These are phyloP conservation scores for Perdix hodgsoniae DNA, from an alignment of 2,797 vertebrate genomes.

Conservation along the genomic window DNA sequence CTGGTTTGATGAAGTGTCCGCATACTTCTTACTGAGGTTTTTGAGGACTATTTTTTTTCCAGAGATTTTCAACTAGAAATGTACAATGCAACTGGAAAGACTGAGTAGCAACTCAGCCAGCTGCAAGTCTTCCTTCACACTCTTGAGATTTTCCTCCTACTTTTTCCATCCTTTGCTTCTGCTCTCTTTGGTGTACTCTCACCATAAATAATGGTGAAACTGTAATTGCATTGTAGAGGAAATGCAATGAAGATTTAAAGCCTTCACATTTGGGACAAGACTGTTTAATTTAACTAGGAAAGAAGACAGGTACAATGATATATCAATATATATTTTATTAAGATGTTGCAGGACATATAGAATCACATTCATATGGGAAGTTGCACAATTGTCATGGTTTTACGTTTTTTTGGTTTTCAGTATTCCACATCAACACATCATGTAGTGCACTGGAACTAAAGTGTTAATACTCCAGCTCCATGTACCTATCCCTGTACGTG, in stretches of 20 bases:
- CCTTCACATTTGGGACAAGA: background rate
- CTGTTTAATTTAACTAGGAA: background rate
- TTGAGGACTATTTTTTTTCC: background rate
- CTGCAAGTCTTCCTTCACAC: background rate
- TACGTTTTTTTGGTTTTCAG: no score
- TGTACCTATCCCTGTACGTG: no score
- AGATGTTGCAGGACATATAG: background rate
- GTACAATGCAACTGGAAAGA: background rate
- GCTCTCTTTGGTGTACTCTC: background rate
- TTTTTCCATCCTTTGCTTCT: background rate
- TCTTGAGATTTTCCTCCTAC: background rate
- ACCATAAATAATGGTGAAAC: fast-evolving
- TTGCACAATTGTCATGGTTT: no score
- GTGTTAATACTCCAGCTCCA: no score
- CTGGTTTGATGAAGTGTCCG: background rate
- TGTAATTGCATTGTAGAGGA: background rate
- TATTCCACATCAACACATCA: no score
- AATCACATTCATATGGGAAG: no score
- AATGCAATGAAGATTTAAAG: background rate
- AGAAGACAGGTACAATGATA: background rate
- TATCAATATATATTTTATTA: background rate
- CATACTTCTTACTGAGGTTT: background rate
- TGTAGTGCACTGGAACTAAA: no score
- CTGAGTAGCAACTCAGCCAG: background rate
- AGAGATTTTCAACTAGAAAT: background rate